Evolutionary conservation across 2,797 vertebrate genomes (phyloP).

Genomic region (Otolemur crassicaudatus): DNA sequence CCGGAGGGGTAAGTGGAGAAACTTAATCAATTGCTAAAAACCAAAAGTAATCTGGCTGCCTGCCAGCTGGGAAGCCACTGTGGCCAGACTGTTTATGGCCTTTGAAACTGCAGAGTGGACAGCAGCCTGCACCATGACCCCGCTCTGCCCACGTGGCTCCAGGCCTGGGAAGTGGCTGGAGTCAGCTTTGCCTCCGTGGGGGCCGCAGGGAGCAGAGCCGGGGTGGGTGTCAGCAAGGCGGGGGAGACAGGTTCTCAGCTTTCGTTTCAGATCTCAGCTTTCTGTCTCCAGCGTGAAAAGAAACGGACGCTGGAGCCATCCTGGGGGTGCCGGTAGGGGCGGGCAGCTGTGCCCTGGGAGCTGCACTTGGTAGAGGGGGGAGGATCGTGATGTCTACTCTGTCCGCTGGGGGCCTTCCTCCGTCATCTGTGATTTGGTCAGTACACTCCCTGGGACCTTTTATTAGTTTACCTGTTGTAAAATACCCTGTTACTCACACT

Average conservation of each 20-base stretch:
- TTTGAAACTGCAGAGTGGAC: not conserved
- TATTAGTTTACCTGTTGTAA: not conserved
- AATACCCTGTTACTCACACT: not conserved
- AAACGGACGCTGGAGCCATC: not conserved
- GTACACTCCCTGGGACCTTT: not conserved
- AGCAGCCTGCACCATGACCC: rapidly evolving
- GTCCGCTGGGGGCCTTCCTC: not conserved
- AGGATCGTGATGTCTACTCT: not conserved
- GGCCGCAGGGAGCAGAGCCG: not conserved
- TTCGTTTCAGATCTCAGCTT: not conserved
- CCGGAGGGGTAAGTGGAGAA: conserved; percentile 45
- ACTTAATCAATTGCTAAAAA: conserved; percentile 63
- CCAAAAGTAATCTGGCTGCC: conserved; percentile 46
- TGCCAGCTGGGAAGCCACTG: not conserved
- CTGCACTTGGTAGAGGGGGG: not conserved
- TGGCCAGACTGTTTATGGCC: not conserved
- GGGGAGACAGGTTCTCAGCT: not conserved
- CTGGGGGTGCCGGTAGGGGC: rapidly evolving
- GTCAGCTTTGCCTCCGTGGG: not conserved
- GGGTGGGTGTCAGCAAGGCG: not conserved
- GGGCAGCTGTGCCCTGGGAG: not conserved
- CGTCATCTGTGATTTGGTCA: not conserved
- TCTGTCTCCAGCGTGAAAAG: not conserved
- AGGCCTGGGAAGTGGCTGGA: not conserved
- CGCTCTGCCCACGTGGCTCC: rapidly evolving